Conservation (phyloP, 2,113 vertebrate species). For the Onychostruthus taczanowskii region DNA sequence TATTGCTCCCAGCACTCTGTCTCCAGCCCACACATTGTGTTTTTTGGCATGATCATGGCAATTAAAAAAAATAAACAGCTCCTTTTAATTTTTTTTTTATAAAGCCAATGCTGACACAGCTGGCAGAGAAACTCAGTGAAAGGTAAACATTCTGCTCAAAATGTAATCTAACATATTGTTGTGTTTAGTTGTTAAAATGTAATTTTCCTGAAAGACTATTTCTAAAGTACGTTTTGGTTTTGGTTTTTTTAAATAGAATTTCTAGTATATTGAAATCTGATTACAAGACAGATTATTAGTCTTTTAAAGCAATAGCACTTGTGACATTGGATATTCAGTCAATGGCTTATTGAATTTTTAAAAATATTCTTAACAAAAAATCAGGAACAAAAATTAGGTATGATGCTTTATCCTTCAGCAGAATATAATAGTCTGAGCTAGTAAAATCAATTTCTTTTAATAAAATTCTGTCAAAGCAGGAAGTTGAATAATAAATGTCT, state of each 20-base stretch:
- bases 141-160: constrained; percentile 53
- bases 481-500: constrained; percentile 35
- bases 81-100: constrained; percentile 53
- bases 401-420: constrained; percentile 1
- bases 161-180: constrained; percentile 49
- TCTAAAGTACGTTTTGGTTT: not conserved
- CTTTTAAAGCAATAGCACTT: not conserved
- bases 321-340: not conserved
- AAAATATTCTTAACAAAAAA: constrained; percentile 15
- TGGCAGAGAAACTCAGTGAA: constrained; percentile 59
- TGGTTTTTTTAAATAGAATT: not conserved
- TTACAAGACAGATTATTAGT: not conserved
- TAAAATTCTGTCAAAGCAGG: constrained; percentile 13
- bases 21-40: constrained; percentile 55
- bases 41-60: constrained; percentile 31
- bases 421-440: not conserved
- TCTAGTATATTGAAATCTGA: not conserved
- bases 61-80: constrained; percentile 58
- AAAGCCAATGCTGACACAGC: constrained; percentile 45
- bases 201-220: constrained; percentile 24
- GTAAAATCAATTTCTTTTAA: constrained; percentile 47
- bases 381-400: not conserved
- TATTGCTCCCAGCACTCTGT: constrained; percentile 46
- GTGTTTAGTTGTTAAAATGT: constrained; percentile 22
- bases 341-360: not conserved